A percentile compares a stretch with the other conserved stretches of the same genome.
Conservation (phyloP, 2,888 invertebrate genomes). For the Colostygia pectinataria region DNA sequence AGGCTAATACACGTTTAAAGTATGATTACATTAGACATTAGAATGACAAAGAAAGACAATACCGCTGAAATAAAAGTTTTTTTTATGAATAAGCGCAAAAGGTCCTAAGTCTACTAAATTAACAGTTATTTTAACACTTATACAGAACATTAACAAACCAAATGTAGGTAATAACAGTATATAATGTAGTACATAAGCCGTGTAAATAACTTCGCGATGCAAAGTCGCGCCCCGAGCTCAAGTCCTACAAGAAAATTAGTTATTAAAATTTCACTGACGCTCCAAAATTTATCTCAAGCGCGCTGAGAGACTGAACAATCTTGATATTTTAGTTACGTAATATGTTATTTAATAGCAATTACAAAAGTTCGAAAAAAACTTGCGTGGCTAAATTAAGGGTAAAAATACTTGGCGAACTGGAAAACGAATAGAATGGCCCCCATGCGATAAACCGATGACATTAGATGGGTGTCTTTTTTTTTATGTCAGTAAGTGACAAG, state of each 20-base stretch:
- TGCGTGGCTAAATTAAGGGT: too few species aligned
- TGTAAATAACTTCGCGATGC: constrained; percentile 41
- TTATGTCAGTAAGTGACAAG: too few species aligned
- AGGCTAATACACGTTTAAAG: too few species aligned
- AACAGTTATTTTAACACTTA: neutral
- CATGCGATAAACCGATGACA: too few species aligned
- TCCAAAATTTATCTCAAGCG: constrained; percentile 79
- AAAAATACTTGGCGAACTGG: too few species aligned
- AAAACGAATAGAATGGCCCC: too few species aligned
- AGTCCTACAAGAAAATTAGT: constrained; percentile 82
- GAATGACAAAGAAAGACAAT: too few species aligned
- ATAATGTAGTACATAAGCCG: constrained; percentile 6
- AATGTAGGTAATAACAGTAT: constrained; percentile 3
- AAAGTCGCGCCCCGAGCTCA: constrained; percentile 47
- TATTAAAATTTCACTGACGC: constrained; percentile 84
- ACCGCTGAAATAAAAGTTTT: too few species aligned
- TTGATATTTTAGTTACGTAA: constrained; percentile 57
- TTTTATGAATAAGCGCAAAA: too few species aligned
- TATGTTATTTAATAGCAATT: neutral
- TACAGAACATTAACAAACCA: neutral
- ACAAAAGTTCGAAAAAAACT: neutral
- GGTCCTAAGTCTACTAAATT: too few species aligned
- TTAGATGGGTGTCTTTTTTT: too few species aligned
- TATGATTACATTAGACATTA: too few species aligned
- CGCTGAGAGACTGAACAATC: constrained; percentile 32